These are phyloP conservation scores for Aethina tumida DNA, from an alignment of 1,140 invertebrate genomes.

Conservation along the genomic window DNA sequence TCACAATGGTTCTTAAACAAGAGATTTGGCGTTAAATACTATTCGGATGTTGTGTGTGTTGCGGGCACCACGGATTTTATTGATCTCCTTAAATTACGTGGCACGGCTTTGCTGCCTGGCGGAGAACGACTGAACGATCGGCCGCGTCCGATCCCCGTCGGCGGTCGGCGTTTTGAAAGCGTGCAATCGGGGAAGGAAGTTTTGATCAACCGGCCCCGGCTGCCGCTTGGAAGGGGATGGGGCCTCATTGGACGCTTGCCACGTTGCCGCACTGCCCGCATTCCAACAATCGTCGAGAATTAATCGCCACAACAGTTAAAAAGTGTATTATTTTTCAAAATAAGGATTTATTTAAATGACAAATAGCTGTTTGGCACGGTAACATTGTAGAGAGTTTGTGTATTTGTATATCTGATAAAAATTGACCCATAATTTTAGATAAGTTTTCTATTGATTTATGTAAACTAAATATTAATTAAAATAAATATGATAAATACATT, in stretches of 20 bases:
- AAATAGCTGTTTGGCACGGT: neutral
- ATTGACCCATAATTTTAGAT: no score
- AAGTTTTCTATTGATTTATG: no score
- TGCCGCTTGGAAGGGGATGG: no score
- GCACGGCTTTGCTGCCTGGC: conserved; percentile 24
- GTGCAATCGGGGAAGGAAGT: conserved; percentile 21
- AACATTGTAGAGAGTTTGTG: neutral
- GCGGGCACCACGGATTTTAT: conserved; percentile 26
- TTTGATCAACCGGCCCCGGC: no score
- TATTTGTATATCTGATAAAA: no score
- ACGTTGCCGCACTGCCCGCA: conserved; percentile 15
- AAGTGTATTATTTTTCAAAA: conserved; percentile 1
- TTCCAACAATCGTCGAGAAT: no score
- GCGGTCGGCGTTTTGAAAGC: conserved; percentile 20
- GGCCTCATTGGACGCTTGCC: conserved; percentile 8
- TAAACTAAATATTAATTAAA: no score
- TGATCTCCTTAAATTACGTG: conserved; percentile 33
- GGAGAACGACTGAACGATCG: conserved; percentile 9
- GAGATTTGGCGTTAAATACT: conserved; percentile 37
- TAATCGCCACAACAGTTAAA: neutral
- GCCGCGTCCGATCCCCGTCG: conserved; percentile 6
- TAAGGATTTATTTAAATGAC: neutral
- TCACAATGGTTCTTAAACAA: conserved; percentile 34
- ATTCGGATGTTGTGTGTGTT: no score
- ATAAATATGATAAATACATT: no score